Percentiles rank a stretch among this genome's conserved stretches.
These are phyloP conservation scores for Rhinopomastus cyanomelas DNA, from an alignment of 2,113 vertebrate species.

Conservation along the genomic window DNA sequence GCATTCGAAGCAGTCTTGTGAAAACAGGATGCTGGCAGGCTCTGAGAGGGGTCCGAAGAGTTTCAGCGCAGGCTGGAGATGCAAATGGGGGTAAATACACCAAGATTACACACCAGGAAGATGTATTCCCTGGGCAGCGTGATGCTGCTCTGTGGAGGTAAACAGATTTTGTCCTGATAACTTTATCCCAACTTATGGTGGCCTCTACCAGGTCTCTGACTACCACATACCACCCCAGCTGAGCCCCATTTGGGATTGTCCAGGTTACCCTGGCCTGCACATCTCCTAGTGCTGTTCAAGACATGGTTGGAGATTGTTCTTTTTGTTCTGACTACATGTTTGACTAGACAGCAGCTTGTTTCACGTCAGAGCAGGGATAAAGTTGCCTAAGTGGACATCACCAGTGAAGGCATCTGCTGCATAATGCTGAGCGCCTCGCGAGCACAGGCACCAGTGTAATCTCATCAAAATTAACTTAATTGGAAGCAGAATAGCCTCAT, in stretches of 20 bases:
- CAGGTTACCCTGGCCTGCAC: background rate
- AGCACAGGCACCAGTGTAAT: background rate
- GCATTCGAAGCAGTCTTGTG: background rate
- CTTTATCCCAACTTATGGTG: background rate
- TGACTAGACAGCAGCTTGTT: background rate
- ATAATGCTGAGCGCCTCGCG: background rate
- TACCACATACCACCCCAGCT: background rate
- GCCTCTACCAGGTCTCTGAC: background rate
- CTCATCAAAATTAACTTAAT: constrained; percentile 41
- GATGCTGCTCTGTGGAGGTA: background rate
- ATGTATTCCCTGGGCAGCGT: rapidly evolving
- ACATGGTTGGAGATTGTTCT: background rate
- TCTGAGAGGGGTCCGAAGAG: background rate
- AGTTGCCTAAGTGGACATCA: background rate
- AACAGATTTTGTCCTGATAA: background rate
- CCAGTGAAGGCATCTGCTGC: background rate
- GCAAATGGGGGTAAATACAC: background rate
- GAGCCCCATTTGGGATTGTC: rapidly evolving
- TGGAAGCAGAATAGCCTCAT: background rate
- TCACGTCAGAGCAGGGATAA: background rate
- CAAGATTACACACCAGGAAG: background rate
- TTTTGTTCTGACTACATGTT: background rate
- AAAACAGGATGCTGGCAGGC: background rate
- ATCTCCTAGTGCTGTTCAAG: background rate
- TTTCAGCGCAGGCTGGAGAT: background rate